Percentiles rank a stretch among this genome's conserved stretches.
These are phyloP conservation scores for Pilophorus perplexus DNA, from an alignment of 2,888 invertebrate genomes.

Conservation along the genomic window DNA sequence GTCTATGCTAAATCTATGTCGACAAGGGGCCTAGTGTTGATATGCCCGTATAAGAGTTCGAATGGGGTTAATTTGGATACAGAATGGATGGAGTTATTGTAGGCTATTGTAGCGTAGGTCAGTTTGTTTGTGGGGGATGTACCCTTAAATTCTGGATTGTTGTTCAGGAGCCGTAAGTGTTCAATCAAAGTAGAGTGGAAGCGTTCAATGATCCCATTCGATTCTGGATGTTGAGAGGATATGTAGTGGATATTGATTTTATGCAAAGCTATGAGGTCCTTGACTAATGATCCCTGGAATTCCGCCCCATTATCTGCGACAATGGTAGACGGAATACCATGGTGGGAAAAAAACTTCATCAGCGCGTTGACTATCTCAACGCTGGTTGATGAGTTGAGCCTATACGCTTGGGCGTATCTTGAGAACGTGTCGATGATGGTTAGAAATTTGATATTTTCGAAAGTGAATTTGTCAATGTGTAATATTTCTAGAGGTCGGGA, in stretches of 20 bases:
- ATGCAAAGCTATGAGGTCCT: background rate
- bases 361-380: conserved; percentile 22
- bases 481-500: conserved; percentile 46
- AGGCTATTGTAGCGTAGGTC: background rate
- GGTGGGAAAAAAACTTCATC: background rate
- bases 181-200: conserved; percentile 26
- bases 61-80: background rate
- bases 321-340: background rate
- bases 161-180: conserved; percentile 15
- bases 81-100: background rate
- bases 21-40: background rate
- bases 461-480: conserved; percentile 44
- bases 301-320: background rate
- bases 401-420: conserved; percentile 42
- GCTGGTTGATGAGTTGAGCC: background rate
- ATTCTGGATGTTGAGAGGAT: conserved; percentile 8
- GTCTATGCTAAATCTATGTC: background rate
- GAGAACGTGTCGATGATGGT: conserved; percentile 45
- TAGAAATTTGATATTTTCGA: conserved; percentile 32
- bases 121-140: too few relatives aligned
- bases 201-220: conserved; percentile 18
- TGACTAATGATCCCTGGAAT: background rate
- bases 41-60: background rate
- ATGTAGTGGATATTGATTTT: conserved; percentile 1
- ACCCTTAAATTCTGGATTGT: conserved; percentile 1